A percentile compares a stretch with the other conserved stretches of the same genome.
phyloP scores from a whole-genome alignment of 2,797 vertebrate species.

The Epinephelus coioides region DNA sequence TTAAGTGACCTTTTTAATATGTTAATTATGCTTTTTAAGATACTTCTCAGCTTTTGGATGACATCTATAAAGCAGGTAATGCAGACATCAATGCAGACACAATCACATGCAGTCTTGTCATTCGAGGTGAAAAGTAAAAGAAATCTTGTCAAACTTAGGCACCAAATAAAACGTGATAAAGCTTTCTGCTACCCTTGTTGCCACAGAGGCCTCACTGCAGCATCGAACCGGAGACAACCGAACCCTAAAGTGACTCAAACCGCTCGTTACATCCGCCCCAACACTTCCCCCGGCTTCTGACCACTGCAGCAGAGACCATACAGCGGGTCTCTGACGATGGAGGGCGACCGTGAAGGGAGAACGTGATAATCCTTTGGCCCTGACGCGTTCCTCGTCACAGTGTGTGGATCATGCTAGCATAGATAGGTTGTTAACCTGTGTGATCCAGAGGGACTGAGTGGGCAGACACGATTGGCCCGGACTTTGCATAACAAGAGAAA shows the following conservation, averaged over 20 bases:
- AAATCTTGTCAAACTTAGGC: slow-evolving; percentile 80
- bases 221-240: slow-evolving; percentile 15
- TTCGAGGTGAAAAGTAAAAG: slow-evolving; percentile 73
- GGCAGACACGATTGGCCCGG: slow-evolving; percentile 19
- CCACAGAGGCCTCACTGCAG: slow-evolving; percentile 69
- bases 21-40: slow-evolving; percentile 69
- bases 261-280: background rate
- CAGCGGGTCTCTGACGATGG: slow-evolving; percentile 13
- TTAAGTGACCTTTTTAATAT: slow-evolving; percentile 79
- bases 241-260: slow-evolving; percentile 73
- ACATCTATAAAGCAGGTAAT: slow-evolving; percentile 80
- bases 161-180: slow-evolving; percentile 85
- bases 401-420: slow-evolving; percentile 82
- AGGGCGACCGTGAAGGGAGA: slow-evolving; percentile 33
- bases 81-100: slow-evolving; percentile 76
- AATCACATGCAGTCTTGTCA: slow-evolving; percentile 83
- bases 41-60: slow-evolving; percentile 73
- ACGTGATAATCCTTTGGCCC: slow-evolving; percentile 32
- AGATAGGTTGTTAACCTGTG: slow-evolving; percentile 64
- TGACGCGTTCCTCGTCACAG: slow-evolving; percentile 77
- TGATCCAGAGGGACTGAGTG: slow-evolving; percentile 57
- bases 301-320: background rate
- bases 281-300: background rate
- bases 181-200: slow-evolving; percentile 78
- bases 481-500: slow-evolving; percentile 74